phyloP scores from a whole-genome alignment of 1,140 invertebrate species.

The Bombus picipes region DNA sequence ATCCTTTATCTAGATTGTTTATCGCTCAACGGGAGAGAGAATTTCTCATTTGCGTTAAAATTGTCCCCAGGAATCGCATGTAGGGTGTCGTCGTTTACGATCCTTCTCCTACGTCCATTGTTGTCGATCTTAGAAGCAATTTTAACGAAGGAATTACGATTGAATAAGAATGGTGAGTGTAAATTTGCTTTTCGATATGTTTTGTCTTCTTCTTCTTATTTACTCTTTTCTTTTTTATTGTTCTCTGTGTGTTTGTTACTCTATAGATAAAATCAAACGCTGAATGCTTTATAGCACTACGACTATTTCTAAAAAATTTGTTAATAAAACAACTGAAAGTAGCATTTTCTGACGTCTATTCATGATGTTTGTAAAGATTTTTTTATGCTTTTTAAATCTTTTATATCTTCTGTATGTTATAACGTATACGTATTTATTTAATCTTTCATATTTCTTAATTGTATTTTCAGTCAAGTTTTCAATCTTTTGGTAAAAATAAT shows the following conservation, averaged over 20 bases:
- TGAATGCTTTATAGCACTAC: background rate
- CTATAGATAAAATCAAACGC: background rate
- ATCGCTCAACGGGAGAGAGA: slow-evolving; percentile 54
- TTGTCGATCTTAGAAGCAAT: background rate
- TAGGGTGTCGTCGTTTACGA: slow-evolving; percentile 19
- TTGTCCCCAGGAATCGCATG: slow-evolving; percentile 50
- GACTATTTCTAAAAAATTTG: background rate
- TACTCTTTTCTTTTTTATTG: background rate
- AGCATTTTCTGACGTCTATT: background rate
- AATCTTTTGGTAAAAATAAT: too few species aligned
- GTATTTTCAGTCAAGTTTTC: background rate
- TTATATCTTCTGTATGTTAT: background rate
- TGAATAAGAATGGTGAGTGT: background rate
- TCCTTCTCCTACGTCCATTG: background rate
- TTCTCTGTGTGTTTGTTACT: background rate
- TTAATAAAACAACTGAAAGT: background rate
- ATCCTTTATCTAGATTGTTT: slow-evolving; percentile 72
- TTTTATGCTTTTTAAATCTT: background rate
- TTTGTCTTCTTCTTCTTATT: background rate
- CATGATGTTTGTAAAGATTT: background rate
- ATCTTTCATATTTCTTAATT: background rate
- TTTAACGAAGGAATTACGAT: background rate
- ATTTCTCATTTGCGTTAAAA: slow-evolving; percentile 74
- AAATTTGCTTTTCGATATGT: background rate
- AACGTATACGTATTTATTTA: background rate